Base-by-base conservation (phyloP, 2,797 vertebrate genomes). In the Halcyon leucocephala region DNA sequence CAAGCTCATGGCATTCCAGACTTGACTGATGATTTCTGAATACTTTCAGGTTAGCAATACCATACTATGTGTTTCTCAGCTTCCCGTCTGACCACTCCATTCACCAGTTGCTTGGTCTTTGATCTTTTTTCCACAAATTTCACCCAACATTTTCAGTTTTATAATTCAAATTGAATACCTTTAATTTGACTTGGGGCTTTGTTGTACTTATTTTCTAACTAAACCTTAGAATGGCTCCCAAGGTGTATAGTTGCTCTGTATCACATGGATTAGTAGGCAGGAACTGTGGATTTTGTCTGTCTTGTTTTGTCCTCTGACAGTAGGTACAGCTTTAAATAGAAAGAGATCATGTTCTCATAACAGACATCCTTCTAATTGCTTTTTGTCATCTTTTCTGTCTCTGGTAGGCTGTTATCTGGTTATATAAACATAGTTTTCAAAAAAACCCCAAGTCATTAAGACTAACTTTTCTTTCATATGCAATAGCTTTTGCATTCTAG, bases 21-120 rank as follows among this genome's bases (percentile, higher is more conserved):
- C 62, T 86, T 94, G 69, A 91, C 16, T 74, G 86, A 88, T 81
- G 81, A 95, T 86, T 96, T 94, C 78, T 80, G 77, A 96, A 71
- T 62, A 16, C 11, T 83, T 96, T 72, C 61, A 93, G 66, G 31
- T 66, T 83, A 86, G 42, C 46, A 86, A 22, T 83, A 69, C 46
- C 69, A 25, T 57, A 51, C 55, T 83, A 42, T 79, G 51, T 88
- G 58, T 83, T 91, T 55, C 65, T 93, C 26, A 7, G 33, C 86
- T 93, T 95, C 79, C 84, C 81, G 22, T 76, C 76, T 88, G 82
- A 90, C 91, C 82, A n/a, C 69, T 83, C 62, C 46, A 73, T 69
- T 35, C 54, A 96, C 65, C 60, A 90, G 54, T 62, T 78, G 57
- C 84, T 88, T 39, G n/a, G n/a, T 48, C 70, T 92, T 91, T 92